Base-by-base conservation (phyloP, 2,113 vertebrate genomes). In the Carettochelys insculpta region DNA sequence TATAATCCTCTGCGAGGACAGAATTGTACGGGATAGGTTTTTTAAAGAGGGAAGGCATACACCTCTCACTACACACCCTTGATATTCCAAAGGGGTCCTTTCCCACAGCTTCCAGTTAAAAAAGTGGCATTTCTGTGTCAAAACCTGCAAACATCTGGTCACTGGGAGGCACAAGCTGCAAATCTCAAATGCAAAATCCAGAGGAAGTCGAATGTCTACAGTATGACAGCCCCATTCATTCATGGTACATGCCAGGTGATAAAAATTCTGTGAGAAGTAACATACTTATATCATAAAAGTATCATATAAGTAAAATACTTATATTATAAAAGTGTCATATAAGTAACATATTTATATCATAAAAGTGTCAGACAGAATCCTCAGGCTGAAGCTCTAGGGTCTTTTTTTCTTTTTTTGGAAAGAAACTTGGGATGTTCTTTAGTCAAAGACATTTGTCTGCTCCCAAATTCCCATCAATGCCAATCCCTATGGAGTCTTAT, bases 31-130 rank as follows among this genome's bases (percentile, higher is more conserved):
- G n/a, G 41, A 1, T 24, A 8, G 91, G 80, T 96, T 96, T 96
- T n/a, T 94, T 95, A 95, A 93, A 95, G 86, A 95, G 65, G 31
- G 68, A 95, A 95, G 87, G 83, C n/a, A 41, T 78, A 9, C 85
- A 20, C 79, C 29, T 77, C 68, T 80, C 11, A n/a, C 25, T 10
- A n/a, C 29, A 41, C 2, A 24, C 77, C 85, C 91, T 95, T 96
- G 95, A 96, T 85, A 93, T 95, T 95, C 94, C 90, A 10, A 0
- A 75, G 86, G 84, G 22, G 6, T 89, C 61, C 75, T 53, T 88
- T 80, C 82, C 82, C 77, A 51, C 58, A 53, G 20, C 51, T 68
- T 91, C 85, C 76, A 89, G 75, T 93, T n/a, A 76, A 90, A 52
- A 61, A 93, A 94, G 73, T 88, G 2, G 16, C 52, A 82, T 92